Conservation (phyloP, 2,797 vertebrate species). For the Pygocentrus nattereri region DNA sequence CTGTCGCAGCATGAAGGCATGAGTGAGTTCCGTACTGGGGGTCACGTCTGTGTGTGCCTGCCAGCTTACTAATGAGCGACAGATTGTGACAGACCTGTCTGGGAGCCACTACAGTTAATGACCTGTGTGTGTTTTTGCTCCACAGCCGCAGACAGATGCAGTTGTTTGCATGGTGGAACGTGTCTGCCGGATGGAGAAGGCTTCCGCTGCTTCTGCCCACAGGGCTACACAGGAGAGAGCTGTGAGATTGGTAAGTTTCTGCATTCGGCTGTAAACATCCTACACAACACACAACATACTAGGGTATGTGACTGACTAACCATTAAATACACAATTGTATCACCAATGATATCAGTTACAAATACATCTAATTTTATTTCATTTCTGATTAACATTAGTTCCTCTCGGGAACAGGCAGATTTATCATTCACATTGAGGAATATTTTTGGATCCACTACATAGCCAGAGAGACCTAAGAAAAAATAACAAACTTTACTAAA, state of each 20-base stretch:
- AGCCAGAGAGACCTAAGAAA: too few relatives aligned
- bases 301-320: too few relatives aligned
- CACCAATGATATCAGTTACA: too few relatives aligned
- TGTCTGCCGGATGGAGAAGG: conserved; percentile 84
- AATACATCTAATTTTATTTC: too few relatives aligned
- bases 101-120: conserved; percentile 31
- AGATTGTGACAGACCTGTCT: conserved; percentile 38
- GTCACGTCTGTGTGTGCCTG: conserved; percentile 22
- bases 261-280: neutral
- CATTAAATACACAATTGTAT: too few relatives aligned
- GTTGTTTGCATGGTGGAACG: conserved; percentile 92
- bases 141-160: conserved; percentile 69
- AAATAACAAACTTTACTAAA: too few relatives aligned
- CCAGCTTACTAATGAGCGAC: conserved; percentile 30
- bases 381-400: too few relatives aligned
- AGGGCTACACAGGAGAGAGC: conserved; percentile 93
- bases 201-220: conserved; percentile 90
- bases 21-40: neutral
- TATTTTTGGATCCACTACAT: too few relatives aligned
- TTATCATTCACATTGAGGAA: too few relatives aligned
- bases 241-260: conserved; percentile 92
- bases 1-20: conserved; percentile 17
- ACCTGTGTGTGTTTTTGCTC: conserved; percentile 28
- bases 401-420: too few relatives aligned
- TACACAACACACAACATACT: neutral